Evolutionary conservation across 92 coral and sea anemone species (phyloP).

Genomic region (Diadumene lineata): DNA sequence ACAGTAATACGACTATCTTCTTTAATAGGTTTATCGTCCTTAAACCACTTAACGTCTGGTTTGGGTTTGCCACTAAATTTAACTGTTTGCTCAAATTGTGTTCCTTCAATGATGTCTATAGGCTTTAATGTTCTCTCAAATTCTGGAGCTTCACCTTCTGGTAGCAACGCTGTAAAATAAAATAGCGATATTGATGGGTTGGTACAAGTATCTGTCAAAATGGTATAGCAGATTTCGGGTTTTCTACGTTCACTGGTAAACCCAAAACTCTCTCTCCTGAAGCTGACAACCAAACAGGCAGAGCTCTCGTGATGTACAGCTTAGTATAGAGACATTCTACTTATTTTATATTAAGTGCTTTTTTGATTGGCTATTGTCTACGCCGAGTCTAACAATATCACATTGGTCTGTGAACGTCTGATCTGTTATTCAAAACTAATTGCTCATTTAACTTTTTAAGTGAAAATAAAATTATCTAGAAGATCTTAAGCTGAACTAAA

Average conservation of each 20-base stretch:
- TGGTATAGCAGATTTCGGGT: background rate
- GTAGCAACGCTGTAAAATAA: slow-evolving; percentile 27
- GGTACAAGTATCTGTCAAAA: background rate
- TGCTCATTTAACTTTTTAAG: background rate
- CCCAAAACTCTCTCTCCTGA: background rate
- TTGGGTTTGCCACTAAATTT: slow-evolving; percentile 76
- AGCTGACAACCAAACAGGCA: background rate
- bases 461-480: too few species aligned
- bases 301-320: too few species aligned
- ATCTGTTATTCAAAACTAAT: background rate
- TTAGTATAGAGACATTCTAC: too few species aligned
- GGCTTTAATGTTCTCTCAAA: slow-evolving; percentile 67
- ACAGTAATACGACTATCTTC: slow-evolving; percentile 57
- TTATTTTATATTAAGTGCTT: too few species aligned
- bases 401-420: background rate
- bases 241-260: too few species aligned
- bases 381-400: too few species aligned
- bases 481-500: too few species aligned
- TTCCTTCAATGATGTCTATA: slow-evolving; percentile 67
- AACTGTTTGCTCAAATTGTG: slow-evolving; percentile 57
- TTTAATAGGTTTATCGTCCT: slow-evolving; percentile 67
- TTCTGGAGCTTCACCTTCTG: slow-evolving; percentile 60
- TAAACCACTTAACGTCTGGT: slow-evolving; percentile 84
- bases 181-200: background rate
- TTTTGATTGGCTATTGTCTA: background rate